These are phyloP conservation scores for Romanomermis culicivorax DNA, from an alignment of 2,888 invertebrate genomes.

Conservation along the genomic window DNA sequence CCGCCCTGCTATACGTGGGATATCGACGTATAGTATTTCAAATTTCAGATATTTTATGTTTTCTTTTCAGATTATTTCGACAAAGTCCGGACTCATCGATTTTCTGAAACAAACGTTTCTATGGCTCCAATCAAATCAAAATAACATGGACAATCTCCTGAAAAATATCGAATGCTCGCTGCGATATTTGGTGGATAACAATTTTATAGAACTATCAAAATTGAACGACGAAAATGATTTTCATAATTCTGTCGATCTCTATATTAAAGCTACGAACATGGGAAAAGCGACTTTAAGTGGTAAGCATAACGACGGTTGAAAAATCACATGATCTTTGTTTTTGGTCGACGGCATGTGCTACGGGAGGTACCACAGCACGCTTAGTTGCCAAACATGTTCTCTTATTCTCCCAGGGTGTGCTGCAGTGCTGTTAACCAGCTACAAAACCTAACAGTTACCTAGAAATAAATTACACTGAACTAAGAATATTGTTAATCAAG, in stretches of 20 bases:
- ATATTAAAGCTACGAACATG: background rate
- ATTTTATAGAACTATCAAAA: background rate
- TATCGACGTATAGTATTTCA: no score
- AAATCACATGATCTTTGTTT: background rate
- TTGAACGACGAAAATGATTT: background rate
- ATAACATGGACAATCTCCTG: background rate
- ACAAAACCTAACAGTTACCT: no score
- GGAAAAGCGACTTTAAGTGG: conserved; percentile 8
- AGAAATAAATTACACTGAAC: no score
- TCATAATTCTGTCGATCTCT: background rate
- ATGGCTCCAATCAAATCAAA: background rate
- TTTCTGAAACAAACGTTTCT: background rate
- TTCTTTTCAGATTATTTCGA: background rate
- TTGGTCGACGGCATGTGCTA: no score
- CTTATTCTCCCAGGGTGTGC: no score
- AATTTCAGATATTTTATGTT: no score
- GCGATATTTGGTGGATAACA: background rate
- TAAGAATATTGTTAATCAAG: no score
- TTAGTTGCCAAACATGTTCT: no score
- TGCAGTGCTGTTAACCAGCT: no score
- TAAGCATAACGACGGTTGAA: no score
- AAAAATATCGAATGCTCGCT: conserved; percentile 2
- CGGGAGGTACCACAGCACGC: no score
- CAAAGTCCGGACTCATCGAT: background rate
- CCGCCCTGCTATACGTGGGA: no score